Evolutionary conservation across 2,113 vertebrate genomes (phyloP).

Genomic region (Stegastes partitus): DNA sequence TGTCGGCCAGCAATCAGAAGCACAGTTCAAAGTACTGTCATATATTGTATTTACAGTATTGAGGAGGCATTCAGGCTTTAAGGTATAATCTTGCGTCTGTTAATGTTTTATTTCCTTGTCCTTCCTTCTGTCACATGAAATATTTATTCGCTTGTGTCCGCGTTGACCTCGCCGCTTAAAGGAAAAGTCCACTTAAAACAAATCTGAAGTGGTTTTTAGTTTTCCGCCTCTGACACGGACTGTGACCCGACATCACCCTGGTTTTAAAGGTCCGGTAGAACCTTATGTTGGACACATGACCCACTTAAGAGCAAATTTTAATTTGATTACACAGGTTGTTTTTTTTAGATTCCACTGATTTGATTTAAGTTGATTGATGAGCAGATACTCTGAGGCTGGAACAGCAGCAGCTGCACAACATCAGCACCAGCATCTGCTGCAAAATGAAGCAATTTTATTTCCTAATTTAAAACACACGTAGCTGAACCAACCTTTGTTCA

Average conservation of each 20-base stretch:
- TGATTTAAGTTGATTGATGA: no score
- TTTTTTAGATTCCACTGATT: no score
- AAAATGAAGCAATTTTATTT: not conserved
- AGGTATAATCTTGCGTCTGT: constrained; percentile 63
- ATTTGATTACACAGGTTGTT: no score
- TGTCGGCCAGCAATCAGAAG: constrained; percentile 52
- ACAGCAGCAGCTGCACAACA: not conserved
- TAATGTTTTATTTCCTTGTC: constrained; percentile 76
- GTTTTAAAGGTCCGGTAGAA: no score
- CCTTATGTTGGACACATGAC: not conserved
- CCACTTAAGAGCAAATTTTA: not conserved
- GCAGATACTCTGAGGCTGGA: no score
- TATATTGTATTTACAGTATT: constrained; percentile 55
- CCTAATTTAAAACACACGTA: not conserved
- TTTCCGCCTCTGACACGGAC: not conserved
- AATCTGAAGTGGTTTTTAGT: not conserved
- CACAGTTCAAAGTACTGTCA: constrained; percentile 76
- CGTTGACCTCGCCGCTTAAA: constrained; percentile 67
- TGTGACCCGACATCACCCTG: no score
- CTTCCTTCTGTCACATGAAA: constrained; percentile 42
- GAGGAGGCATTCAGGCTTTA: constrained; percentile 50
- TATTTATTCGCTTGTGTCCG: constrained; percentile 58
- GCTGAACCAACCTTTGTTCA: not conserved
- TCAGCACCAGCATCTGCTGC: not conserved
- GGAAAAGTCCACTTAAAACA: constrained; percentile 37